Evolutionary conservation across 2,113 vertebrate genomes (phyloP), one percentile per base, ranked within the genome.

Genomic region (Coryphaenoides rupestris): DNA sequence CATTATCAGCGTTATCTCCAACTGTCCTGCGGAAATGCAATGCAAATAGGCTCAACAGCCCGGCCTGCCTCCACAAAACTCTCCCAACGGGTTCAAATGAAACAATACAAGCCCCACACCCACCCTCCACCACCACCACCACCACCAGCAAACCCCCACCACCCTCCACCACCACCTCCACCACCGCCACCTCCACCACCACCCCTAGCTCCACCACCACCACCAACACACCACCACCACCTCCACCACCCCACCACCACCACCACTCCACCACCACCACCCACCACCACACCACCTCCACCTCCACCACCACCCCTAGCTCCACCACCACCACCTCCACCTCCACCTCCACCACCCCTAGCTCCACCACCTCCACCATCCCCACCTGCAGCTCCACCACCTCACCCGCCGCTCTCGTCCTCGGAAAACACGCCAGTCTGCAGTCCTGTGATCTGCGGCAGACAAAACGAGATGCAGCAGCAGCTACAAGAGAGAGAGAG

Each of bases 391-490:
- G n/a, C n/a, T n/a, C 70, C 71, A 83, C 81, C 78, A 83, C 88
- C 86, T 88, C 82, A 77, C 76, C 53, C 77, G 86, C 81, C 70
- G 73, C 69, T 49, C 61, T 76, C 76, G 69, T 79, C 84, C 73
- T 78, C 78, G 61, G 81, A 81, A n/a, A 86, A 82, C 60, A 49
- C 46, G 70, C 40, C 72, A 77, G 80, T 86, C 82, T 80, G 83
- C 77, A 46, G 76, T 77, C 78, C 87, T 90, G 86, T 90, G 88
- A 90, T 92, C 90, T 91, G 83, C 86, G 55, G 78, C 74, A 79
- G 86, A 90, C 86, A 79, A 91, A 89, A 90, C 89, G 88, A 90
- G 86, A 89, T 86, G 75, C 86, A 89, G 87, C 86, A 89, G 87
- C 89, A 90, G 88, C 88, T 88, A 83, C 81, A 83, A 88, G 87